Evolutionary conservation across 2,888 invertebrate species (phyloP), one percentile per base, ranked within the genome.

Genomic region (Melanargia galathea): DNA sequence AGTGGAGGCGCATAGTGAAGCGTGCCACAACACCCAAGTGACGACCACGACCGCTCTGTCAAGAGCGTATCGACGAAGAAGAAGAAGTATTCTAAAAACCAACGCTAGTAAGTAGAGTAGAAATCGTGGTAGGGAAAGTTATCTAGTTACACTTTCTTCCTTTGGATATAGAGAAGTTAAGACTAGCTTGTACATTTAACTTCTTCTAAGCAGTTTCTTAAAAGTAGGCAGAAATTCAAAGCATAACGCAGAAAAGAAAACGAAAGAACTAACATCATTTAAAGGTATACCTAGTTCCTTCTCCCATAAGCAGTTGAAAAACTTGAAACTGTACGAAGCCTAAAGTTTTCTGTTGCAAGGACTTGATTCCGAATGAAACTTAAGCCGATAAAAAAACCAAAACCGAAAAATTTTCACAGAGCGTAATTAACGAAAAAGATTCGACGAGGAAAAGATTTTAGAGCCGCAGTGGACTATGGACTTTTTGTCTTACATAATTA

Each of bases 391-490:
- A 65, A 65, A 65, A 55, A 62, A 45, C 54, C 16, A 18, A 48
- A 54, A 61, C 55, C 55, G 26, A 55, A 61, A n/a, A 61, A 55
- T 26, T 55, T 61, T 61, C 54, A 61, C 48, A 26, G 35, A 54
- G 45, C 38, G 49, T 52, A 43, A 60, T 38, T 52, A 38, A 35
- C 16, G 33, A 51, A 62, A 65, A 55, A 54, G 60, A 60, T 43
- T 61, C 70, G 64, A 65, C 62, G 65, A 65, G 54, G n/a, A 66
- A 68, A 69, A 65, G 56, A 67, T 66, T 69, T 67, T 13, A 35
- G 11, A 6, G 11, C 33, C 5, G 10, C 18, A 0, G 1, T 20
- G 7, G 5, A 52, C 18, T 20, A 6, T 11, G 2, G 33, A 52
- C 52, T 35, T 52, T 20, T 18, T 13, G 16, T 49, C 8, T 2